Evolutionary conservation across 2,113 vertebrate species (phyloP), one percentile per base, ranked within the genome.

Genomic region (Tiliqua scincoides): DNA sequence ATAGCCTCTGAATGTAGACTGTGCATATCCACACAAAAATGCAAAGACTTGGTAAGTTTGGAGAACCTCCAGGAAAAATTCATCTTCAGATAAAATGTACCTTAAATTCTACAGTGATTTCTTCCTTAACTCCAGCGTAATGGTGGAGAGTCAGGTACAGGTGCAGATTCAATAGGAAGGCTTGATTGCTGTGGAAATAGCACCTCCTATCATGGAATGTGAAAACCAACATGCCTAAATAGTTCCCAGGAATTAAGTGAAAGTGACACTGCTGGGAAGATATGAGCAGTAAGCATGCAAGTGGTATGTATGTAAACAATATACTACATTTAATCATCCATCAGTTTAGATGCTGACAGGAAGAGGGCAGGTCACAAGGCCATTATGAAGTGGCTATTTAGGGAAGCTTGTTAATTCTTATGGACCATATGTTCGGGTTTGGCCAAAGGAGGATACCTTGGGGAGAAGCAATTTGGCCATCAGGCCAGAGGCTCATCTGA

Each of bases 391-490:
- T 85, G 74, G 30, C 94, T 93, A 76, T 94, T 95, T 95, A 95
- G 94, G 93, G 94, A 95, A 93, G 89, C 40, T 70, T 83, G 74
- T 40, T 85, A 32, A 74, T 0, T 2, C 90, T 80, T 77, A 25
- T 21, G 40, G 82, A 78, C 37, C 0, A 0, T 27, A 94, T 95
- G 85, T 92, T 83, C 1, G 1, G 86, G 93, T 74, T 85, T 43
- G 79, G 74, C 43, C 84, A 88, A 90, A 75, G 91, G 90, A 93
- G 88, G n/a, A 75, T 32, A 79, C 92, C 94, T 94, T 23, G 2
- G 84, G 75, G 94, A 91, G 93, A 94, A 95, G 95, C 95, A 97
- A 96, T 94, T 96, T 98, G 97, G 97, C 97, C 97, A 97, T 90
- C 76, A 95, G 96, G 97, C 97, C 97, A 97, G 93, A 90, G 96